Evolutionary conservation across 2,113 vertebrate species (phyloP).

Genomic region (Macrotus californicus): DNA sequence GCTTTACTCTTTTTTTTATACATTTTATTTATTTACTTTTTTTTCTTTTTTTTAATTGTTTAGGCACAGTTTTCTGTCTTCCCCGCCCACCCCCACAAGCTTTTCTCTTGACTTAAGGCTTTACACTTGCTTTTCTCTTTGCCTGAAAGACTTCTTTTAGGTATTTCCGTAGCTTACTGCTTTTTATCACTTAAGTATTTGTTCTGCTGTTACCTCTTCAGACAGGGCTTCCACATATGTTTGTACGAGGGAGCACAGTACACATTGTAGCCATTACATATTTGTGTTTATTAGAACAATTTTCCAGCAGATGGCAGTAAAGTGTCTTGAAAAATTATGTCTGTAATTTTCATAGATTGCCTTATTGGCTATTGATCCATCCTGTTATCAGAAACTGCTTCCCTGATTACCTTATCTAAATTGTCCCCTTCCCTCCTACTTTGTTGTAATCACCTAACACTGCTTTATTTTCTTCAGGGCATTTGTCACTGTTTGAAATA

Average conservation of each 20-base stretch:
- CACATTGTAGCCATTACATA: neutral
- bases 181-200: neutral
- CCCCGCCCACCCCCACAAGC: neutral
- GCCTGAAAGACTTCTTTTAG: neutral
- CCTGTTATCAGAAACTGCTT: neutral
- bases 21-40: neutral
- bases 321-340: neutral
- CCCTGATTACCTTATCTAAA: neutral
- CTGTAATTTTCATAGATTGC: neutral
- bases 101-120: neutral
- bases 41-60: neutral
- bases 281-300: neutral
- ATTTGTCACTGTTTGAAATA: neutral
- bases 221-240: neutral
- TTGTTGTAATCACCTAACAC: neutral
- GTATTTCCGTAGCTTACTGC: neutral
- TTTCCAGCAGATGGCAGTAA: slow-evolving; percentile 38
- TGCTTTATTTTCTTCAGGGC: neutral
- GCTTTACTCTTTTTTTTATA: neutral
- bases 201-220: neutral
- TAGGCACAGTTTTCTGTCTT: no score
- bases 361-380: neutral
- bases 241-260: neutral
- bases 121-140: neutral
- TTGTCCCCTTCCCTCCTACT: neutral